A percentile compares a stretch with the other conserved stretches of the same genome.
phyloP scores from a whole-genome alignment of 2,888 invertebrate genomes.

The Peribatodes rhomboidaria region DNA sequence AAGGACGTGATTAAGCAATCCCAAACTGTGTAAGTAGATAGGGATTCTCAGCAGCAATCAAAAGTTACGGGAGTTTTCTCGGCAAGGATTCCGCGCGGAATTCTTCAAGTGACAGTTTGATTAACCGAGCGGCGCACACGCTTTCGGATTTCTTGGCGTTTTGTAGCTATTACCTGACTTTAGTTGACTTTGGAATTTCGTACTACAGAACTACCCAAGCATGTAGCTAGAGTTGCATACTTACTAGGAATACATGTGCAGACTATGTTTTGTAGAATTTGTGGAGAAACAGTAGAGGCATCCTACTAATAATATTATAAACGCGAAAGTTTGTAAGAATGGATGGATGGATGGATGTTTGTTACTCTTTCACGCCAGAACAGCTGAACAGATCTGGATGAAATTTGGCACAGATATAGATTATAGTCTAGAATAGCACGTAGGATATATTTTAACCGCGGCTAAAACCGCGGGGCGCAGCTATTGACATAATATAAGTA shows the following conservation, averaged over 20 bases:
- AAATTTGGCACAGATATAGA: too few species aligned
- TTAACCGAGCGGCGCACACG: slow-evolving; percentile 85
- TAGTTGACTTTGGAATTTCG: slow-evolving; percentile 66
- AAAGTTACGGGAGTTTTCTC: slow-evolving; percentile 84
- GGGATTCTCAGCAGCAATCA: slow-evolving; percentile 81
- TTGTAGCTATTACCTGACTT: slow-evolving; percentile 72
- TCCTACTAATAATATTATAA: too few species aligned
- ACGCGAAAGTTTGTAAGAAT: too few species aligned
- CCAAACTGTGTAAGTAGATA: slow-evolving; percentile 77
- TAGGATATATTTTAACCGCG: too few species aligned
- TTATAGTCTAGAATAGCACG: too few species aligned
- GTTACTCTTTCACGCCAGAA: too few species aligned
- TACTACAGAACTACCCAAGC: slow-evolving; percentile 48
- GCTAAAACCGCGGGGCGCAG: too few species aligned
- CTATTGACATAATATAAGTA: too few species aligned
- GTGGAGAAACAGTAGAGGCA: too few species aligned
- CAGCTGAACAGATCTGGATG: too few species aligned
- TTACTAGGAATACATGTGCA: not conserved
- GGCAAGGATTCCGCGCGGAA: slow-evolving; percentile 82
- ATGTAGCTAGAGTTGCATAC: slow-evolving; percentile 1
- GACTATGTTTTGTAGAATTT: not conserved
- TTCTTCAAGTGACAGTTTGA: slow-evolving; percentile 87
- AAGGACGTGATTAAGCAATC: slow-evolving; percentile 79
- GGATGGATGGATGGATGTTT: too few species aligned
- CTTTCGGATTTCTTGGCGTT: slow-evolving; percentile 79